phyloP scores from a whole-genome alignment of 2,888 invertebrate species.

The Dichetophora obliterata region DNA sequence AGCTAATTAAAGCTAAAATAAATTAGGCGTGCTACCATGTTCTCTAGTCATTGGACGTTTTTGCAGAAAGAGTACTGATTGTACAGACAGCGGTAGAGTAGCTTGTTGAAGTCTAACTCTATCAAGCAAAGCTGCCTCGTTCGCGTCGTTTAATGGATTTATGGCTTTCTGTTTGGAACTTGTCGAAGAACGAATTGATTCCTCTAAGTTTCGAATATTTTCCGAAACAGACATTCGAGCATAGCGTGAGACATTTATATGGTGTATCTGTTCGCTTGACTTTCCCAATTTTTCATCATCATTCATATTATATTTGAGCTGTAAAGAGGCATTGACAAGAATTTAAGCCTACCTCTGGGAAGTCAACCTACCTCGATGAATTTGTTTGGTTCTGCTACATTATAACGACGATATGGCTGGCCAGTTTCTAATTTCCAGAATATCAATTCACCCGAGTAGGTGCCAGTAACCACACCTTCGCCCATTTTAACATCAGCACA shows the following conservation, averaged over 20 bases:
- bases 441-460: slow-evolving; percentile 84
- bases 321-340: background rate
- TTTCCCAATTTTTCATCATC: slow-evolving; percentile 35
- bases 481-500: slow-evolving; percentile 78
- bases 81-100: slow-evolving; percentile 73
- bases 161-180: background rate
- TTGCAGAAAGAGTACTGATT: slow-evolving; percentile 78
- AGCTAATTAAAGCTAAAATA: background rate
- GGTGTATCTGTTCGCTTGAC: slow-evolving; percentile 22
- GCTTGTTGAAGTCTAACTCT: slow-evolving; percentile 15
- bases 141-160: slow-evolving; percentile 12
- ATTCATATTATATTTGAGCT: slow-evolving; percentile 51
- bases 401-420: slow-evolving; percentile 75
- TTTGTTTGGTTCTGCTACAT: slow-evolving; percentile 65
- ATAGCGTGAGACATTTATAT: slow-evolving; percentile 51
- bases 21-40: slow-evolving; percentile 66
- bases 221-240: slow-evolving; percentile 54
- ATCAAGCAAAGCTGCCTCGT: slow-evolving; percentile 29
- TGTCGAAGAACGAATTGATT: background rate
- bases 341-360: too few species aligned
- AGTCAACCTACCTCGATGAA: slow-evolving; percentile 61
- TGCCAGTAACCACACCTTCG: slow-evolving; percentile 78
- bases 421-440: slow-evolving; percentile 88
- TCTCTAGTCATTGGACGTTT: slow-evolving; percentile 72
- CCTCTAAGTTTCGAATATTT: slow-evolving; percentile 44